phyloP scores from a whole-genome alignment of 2,888 invertebrate species.

The Brachyptera risi region DNA sequence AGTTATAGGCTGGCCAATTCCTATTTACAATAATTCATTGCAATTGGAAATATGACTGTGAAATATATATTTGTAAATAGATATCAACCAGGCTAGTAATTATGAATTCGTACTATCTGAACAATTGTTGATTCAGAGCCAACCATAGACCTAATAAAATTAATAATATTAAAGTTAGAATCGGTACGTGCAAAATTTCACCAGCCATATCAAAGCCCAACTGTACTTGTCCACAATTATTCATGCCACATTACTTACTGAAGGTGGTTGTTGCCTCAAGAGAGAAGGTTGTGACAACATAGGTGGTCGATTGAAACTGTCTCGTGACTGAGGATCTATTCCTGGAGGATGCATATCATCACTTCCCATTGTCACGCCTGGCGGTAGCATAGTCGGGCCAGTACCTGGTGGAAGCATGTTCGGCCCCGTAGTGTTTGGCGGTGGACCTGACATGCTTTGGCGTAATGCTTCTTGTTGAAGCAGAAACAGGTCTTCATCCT shows the following conservation, averaged over 20 bases:
- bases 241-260: conserved; percentile 39
- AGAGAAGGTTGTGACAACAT: conserved; percentile 31
- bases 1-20: too few species aligned
- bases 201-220: not conserved
- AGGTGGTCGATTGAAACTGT: conserved; percentile 43
- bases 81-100: too few species aligned
- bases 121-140: too few species aligned
- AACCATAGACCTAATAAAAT: too few species aligned
- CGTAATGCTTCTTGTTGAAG: conserved; percentile 31
- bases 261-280: conserved; percentile 37
- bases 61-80: too few species aligned
- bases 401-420: conserved; percentile 30
- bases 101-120: too few species aligned
- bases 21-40: too few species aligned
- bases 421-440: conserved; percentile 27
- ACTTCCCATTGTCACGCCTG: conserved; percentile 35
- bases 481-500: conserved; percentile 31
- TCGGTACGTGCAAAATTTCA: not conserved
- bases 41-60: too few species aligned
- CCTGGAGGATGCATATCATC: conserved; percentile 43
- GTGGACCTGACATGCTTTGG: conserved; percentile 27
- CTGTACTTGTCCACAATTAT: too few species aligned
- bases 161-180: not conserved
- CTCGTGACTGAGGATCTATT: conserved; percentile 40
- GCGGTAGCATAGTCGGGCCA: conserved; percentile 27